phyloP scores from a whole-genome alignment of 1,140 invertebrate species.

The Brachionus manjavacas region DNA sequence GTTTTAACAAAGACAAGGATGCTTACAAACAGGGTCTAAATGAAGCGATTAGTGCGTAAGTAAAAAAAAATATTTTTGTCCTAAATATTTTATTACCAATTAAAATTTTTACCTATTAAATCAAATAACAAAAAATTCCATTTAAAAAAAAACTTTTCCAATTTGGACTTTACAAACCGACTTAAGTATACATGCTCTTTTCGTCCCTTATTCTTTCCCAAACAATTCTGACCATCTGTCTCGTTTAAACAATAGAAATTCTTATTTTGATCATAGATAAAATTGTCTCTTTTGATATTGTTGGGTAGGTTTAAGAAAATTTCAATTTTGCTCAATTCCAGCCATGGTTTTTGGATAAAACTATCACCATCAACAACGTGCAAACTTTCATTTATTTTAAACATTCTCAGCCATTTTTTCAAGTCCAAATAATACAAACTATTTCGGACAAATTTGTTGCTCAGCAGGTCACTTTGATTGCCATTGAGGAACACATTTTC shows the following conservation, averaged over 20 bases:
- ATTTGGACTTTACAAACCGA: not conserved
- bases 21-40: slow-evolving; percentile 18
- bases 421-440: slow-evolving; percentile 28
- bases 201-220: slow-evolving; percentile 35
- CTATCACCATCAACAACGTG: slow-evolving; percentile 10
- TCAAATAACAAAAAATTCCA: slow-evolving; percentile 35
- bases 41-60: slow-evolving; percentile 26
- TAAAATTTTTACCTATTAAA: slow-evolving; percentile 28
- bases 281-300: not conserved
- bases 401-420: slow-evolving; percentile 6
- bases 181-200: slow-evolving; percentile 32
- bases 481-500: not conserved
- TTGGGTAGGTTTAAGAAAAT: not conserved
- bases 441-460: slow-evolving; percentile 21
- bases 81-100: slow-evolving; percentile 11
- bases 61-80: not conserved
- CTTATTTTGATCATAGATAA: not conserved
- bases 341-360: slow-evolving; percentile 29
- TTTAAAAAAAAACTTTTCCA: not conserved
- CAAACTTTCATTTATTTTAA: not conserved
- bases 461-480: not conserved
- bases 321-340: slow-evolving; percentile 24
- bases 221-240: not conserved
- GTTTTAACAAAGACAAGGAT: slow-evolving; percentile 27
- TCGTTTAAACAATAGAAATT: slow-evolving; percentile 26